Percentiles rank a stretch among this genome's conserved stretches.
Conservation (phyloP, 2,113 vertebrate genomes). For the Ciconia boyciana region DNA sequence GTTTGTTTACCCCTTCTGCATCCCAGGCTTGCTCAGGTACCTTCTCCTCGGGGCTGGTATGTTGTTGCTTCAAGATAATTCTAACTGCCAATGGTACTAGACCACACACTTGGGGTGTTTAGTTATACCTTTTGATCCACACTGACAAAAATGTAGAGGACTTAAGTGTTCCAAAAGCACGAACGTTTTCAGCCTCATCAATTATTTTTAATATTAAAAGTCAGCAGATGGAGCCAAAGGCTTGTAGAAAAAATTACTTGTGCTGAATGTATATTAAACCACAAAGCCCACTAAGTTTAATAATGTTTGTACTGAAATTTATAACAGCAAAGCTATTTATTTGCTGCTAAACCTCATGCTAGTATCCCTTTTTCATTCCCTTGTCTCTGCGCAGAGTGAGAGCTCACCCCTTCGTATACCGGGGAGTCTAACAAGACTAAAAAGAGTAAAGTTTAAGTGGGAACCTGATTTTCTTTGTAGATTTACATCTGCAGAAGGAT, state of each 20-base stretch:
- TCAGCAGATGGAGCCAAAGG: conserved; percentile 83
- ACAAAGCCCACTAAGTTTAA: not conserved
- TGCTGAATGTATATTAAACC: conserved; percentile 9
- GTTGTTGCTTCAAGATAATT: not conserved
- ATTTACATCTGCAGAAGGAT: not conserved
- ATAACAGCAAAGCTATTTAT: not conserved
- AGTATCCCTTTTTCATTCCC: not conserved
- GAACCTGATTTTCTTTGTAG: not conserved
- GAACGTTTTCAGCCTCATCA: not conserved
- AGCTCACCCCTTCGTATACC: not conserved
- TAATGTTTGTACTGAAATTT: not conserved
- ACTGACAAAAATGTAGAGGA: not conserved
- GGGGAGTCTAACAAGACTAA: not conserved
- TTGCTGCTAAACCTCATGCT: not conserved
- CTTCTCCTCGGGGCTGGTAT: not conserved
- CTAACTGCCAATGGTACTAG: not conserved
- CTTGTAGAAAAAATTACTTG: conserved; percentile 67
- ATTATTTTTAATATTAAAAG: conserved; percentile 68
- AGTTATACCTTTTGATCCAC: not conserved
- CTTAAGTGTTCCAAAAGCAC: not conserved
- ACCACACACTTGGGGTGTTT: not conserved
- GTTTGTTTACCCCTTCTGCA: not conserved
- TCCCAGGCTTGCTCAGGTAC: not conserved
- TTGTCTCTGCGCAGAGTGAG: not conserved
- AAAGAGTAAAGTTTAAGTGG: not conserved